Evolutionary conservation across 2,888 invertebrate genomes (phyloP).

Genomic region (Temnothorax unifasciatus): DNA sequence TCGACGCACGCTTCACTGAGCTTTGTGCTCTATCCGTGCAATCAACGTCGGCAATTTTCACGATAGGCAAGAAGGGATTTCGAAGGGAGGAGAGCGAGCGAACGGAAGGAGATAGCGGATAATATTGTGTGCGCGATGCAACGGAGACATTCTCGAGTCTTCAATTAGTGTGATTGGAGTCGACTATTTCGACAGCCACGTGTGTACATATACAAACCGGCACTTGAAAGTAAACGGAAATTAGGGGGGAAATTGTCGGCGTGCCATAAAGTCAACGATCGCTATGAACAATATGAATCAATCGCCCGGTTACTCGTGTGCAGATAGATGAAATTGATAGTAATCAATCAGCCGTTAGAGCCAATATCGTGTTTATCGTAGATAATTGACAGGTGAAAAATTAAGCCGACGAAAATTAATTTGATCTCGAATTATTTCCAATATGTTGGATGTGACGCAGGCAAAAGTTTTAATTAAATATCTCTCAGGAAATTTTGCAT

Average conservation of each 20-base stretch:
- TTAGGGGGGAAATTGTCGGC: conserved; percentile 20
- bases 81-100: not conserved
- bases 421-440: conserved; percentile 35
- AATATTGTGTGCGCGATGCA: conserved; percentile 50
- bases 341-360: conserved; percentile 37
- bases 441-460: not conserved
- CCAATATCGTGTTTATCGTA: conserved; percentile 22
- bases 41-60: conserved; percentile 69
- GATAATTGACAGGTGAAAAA: conserved; percentile 36
- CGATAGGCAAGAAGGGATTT: not conserved
- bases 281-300: conserved; percentile 13
- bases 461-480: conserved; percentile 3
- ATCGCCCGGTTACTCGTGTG: not conserved
- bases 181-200: conserved; percentile 16
- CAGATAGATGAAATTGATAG: conserved; percentile 28
- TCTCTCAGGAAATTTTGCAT: not conserved
- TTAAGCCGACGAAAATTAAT: conserved; percentile 24
- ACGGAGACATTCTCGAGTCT: conserved; percentile 48
- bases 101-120: conserved; percentile 7
- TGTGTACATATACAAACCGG: not conserved
- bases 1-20: conserved; percentile 44
- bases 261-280: conserved; percentile 7
- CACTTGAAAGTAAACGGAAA: conserved; percentile 32
- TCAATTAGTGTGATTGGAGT: conserved; percentile 72
- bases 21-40: conserved; percentile 54